Percentiles rank a stretch among this genome's conserved stretches.
phyloP scores from a whole-genome alignment of 2,888 invertebrate species.

The Xestia sexstrigata region DNA sequence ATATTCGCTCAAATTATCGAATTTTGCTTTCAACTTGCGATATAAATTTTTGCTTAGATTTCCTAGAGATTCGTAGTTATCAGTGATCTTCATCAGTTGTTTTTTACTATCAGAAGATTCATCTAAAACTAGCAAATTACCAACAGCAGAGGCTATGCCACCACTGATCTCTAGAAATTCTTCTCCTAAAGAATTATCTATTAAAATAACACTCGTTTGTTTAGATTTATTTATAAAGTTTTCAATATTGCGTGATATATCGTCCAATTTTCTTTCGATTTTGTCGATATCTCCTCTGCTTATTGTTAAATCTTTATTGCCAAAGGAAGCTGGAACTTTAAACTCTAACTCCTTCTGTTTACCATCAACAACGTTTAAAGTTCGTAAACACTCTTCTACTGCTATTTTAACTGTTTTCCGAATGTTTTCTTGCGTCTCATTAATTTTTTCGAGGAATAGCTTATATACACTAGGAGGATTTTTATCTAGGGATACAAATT shows the following conservation, averaged over 20 bases:
- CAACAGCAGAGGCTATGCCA: slow-evolving; percentile 48
- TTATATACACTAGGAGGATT: neutral
- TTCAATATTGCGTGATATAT: slow-evolving; percentile 14
- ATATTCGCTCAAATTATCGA: slow-evolving; percentile 30
- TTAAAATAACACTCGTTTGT: slow-evolving; percentile 6
- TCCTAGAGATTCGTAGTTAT: slow-evolving; percentile 6
- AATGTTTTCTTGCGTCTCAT: slow-evolving; percentile 15
- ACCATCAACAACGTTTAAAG: too few species aligned
- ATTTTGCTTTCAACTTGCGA: slow-evolving; percentile 21
- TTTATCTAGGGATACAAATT: slow-evolving; percentile 36
- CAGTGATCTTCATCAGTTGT: slow-evolving; percentile 37
- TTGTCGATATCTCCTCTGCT: slow-evolving; percentile 20
- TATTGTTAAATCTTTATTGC: slow-evolving; percentile 51
- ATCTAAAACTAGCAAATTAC: slow-evolving; percentile 45
- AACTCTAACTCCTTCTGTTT: slow-evolving; percentile 1
- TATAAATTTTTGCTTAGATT: slow-evolving; percentile 29
- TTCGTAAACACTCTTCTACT: slow-evolving; percentile 18
- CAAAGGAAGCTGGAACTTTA: slow-evolving; percentile 52
- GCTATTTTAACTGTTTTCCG: slow-evolving; percentile 25
- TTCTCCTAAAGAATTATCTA: slow-evolving; percentile 38
- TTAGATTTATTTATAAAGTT: slow-evolving; percentile 26
- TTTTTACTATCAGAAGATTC: neutral
- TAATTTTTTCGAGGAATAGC: slow-evolving; percentile 17
- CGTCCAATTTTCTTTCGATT: slow-evolving; percentile 34
- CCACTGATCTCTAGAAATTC: slow-evolving; percentile 30